Conservation (phyloP, 1,140 invertebrate genomes). For the Megalopta genalis region DNA sequence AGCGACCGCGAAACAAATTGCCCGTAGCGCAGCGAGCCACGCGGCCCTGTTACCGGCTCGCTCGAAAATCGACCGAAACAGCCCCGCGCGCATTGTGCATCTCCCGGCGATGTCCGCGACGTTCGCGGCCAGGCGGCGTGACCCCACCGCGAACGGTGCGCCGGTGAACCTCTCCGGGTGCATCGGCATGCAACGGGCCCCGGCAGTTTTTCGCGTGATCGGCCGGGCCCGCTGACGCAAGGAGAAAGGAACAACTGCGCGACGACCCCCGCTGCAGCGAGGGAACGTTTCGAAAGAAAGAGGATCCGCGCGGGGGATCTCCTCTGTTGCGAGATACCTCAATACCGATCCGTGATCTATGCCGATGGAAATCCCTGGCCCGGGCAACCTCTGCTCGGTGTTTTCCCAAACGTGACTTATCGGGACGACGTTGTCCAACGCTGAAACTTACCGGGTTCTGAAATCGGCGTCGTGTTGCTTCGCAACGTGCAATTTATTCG, state of each 20-base stretch:
- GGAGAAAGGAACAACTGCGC: constrained; percentile 21
- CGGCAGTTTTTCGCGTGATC: neutral
- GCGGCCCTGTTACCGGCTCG: neutral
- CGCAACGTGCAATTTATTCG: no score
- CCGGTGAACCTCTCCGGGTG: neutral
- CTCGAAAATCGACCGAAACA: neutral
- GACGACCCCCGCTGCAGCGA: neutral
- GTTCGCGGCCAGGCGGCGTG: neutral
- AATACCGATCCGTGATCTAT: no score
- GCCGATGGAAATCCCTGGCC: no score
- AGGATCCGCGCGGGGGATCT: neutral
- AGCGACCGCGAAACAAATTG: constrained; percentile 8
- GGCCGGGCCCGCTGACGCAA: constrained; percentile 1
- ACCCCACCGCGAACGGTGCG: neutral
- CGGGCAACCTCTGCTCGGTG: no score
- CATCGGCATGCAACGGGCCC: constrained; percentile 14
- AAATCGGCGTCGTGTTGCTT: no score
- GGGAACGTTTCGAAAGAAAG: constrained; percentile 3
- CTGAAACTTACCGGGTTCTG: no score
- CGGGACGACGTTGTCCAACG: no score
- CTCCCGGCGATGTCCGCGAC: no score
- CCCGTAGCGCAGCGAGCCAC: neutral
- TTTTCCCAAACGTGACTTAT: no score
- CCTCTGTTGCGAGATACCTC: no score
- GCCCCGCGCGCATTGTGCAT: no score